Conservation (phyloP, 2,113 vertebrate species). For the Irena cyanogastra region DNA sequence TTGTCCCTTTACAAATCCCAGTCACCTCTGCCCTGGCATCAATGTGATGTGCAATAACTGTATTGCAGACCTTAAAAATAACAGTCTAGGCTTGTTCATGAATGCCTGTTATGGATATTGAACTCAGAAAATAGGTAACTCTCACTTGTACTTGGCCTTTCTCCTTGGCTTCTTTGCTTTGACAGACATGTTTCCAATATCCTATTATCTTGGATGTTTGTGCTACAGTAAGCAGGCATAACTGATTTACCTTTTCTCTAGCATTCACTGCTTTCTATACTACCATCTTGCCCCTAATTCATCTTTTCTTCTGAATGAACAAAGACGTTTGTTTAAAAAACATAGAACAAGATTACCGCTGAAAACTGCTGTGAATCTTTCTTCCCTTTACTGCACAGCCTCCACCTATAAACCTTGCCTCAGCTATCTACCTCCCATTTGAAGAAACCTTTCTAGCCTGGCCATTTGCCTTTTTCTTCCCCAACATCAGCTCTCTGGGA, state of each 20-base stretch:
- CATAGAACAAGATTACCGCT: background rate
- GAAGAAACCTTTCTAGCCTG: background rate
- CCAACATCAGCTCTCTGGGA: background rate
- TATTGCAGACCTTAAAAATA: background rate
- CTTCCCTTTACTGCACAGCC: background rate
- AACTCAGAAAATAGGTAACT: background rate
- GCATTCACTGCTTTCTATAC: background rate
- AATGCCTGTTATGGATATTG: background rate
- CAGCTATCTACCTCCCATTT: background rate
- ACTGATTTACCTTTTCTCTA: conserved; percentile 5
- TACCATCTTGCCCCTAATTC: background rate
- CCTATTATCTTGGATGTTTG: conserved; percentile 7
- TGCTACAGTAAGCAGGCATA: conserved; percentile 16
- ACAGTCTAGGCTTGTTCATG: background rate
- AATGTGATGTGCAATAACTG: background rate
- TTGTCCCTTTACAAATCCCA: conserved; percentile 3
- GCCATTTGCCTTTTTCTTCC: background rate
- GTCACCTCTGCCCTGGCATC: background rate
- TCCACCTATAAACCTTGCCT: background rate
- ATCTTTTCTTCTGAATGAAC: conserved; percentile 6
- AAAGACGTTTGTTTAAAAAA: background rate
- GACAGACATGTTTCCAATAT: conserved; percentile 21
- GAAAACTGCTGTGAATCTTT: background rate
- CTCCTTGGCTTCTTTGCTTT: conserved; percentile 14
- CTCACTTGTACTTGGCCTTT: background rate